Percentiles rank a stretch among this genome's conserved stretches.
These are phyloP conservation scores for Serilophus lunatus DNA, from an alignment of 2,113 vertebrate genomes.

Conservation along the genomic window DNA sequence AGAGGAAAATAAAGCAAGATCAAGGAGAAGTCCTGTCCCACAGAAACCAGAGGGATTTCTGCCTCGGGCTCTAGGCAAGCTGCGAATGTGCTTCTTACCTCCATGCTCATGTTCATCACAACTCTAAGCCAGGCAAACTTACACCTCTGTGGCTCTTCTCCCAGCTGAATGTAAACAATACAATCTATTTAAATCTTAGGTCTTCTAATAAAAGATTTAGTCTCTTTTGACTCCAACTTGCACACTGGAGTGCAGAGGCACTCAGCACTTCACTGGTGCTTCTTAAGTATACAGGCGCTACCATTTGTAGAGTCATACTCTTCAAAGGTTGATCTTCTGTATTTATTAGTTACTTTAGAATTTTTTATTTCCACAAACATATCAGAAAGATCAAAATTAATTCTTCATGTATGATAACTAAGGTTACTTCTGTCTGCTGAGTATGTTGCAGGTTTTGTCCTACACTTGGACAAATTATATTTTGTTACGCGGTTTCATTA, in stretches of 20 bases:
- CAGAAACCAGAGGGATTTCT: neutral
- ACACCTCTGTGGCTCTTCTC: neutral
- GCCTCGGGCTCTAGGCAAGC: neutral
- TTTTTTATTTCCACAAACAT: neutral
- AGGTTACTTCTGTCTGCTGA: neutral
- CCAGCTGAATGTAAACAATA: neutral
- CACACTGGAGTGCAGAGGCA: neutral
- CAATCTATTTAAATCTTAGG: neutral
- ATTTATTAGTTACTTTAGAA: neutral
- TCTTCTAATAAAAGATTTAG: neutral
- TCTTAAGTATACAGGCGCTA: neutral
- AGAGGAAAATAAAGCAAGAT: neutral
- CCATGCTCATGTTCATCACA: neutral
- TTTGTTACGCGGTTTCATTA: neutral
- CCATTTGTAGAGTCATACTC: fast-evolving
- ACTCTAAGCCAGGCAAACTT: neutral
- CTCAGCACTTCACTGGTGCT: neutral
- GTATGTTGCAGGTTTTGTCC: neutral
- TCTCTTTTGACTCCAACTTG: neutral
- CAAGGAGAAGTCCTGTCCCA: neutral
- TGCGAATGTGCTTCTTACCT: neutral
- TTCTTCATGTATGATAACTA: neutral
- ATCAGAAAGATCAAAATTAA: neutral
- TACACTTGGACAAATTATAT: neutral
- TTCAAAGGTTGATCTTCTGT: neutral